These are phyloP conservation scores for Argyrosomus japonicus DNA, from an alignment of 2,113 vertebrate genomes.

Conservation along the genomic window DNA sequence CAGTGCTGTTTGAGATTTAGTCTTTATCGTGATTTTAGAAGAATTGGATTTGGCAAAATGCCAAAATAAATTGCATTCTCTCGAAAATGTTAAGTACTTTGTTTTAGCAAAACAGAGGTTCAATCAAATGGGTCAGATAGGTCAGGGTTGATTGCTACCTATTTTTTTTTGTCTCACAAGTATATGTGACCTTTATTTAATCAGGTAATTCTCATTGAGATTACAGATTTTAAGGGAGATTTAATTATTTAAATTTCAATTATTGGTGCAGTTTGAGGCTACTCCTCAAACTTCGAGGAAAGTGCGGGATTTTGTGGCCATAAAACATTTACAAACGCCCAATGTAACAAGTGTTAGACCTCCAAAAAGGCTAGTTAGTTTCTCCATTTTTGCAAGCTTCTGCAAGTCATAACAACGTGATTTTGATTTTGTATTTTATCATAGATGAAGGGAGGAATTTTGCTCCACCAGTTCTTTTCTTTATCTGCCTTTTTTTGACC, in stretches of 20 bases:
- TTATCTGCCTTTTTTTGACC: not conserved
- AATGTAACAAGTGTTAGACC: not conserved
- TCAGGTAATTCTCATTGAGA: conserved; percentile 37
- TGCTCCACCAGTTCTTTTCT: not conserved
- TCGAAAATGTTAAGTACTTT: not conserved
- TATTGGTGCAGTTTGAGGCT: conserved; percentile 2
- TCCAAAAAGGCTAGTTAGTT: not conserved
- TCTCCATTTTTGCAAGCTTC: not conserved
- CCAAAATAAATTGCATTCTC: not conserved
- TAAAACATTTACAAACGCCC: not conserved
- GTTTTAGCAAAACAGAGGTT: not conserved
- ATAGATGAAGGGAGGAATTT: not conserved
- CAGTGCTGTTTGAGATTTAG: not conserved
- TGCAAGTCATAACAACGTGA: not conserved
- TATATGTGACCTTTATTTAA: conserved; percentile 29
- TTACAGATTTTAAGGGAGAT: conserved; percentile 20
- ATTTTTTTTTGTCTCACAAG: conserved; percentile 17
- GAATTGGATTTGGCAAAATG: not conserved
- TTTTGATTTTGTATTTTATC: not conserved
- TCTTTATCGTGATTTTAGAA: not conserved
- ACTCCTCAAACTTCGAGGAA: too few relatives aligned
- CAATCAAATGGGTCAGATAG: not conserved
- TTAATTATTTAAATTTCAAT: conserved; percentile 19
- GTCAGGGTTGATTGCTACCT: not conserved
- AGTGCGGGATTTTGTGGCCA: too few relatives aligned